Percentiles rank a stretch among this genome's conserved stretches.
Conservation (phyloP, 2,797 vertebrate species). For the Helarctos malayanus region DNA sequence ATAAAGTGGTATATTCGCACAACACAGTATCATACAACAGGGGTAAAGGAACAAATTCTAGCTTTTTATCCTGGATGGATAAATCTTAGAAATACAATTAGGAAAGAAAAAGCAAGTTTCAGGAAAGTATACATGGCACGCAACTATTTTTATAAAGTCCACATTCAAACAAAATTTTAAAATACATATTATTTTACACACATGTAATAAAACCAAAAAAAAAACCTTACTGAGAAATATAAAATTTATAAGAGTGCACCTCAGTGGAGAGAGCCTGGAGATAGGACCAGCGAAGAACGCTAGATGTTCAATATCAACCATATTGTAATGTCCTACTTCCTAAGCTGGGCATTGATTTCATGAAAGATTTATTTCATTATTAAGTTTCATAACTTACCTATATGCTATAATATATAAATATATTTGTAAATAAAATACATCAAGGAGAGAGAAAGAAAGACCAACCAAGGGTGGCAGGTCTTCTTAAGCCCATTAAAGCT, state of each 20-base stretch:
- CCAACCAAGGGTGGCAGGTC: not conserved
- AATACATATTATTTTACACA: not conserved
- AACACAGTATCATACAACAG: not conserved
- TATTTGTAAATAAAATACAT: constrained; percentile 30
- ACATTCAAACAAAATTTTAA: not conserved
- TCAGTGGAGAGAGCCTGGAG: not conserved
- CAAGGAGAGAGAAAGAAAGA: not conserved
- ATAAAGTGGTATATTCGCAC: not conserved
- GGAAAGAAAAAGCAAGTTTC: not conserved
- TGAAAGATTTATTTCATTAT: constrained; percentile 10
- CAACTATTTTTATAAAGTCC: not conserved
- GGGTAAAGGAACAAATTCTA: not conserved
- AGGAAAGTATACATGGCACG: not conserved
- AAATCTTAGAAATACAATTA: constrained; percentile 39
- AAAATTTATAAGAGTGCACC: not conserved
- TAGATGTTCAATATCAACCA: not conserved
- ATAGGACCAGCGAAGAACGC: not conserved
- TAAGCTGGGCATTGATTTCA: not conserved
- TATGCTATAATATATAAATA: not conserved
- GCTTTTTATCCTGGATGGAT: not conserved
- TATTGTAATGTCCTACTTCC: not conserved
- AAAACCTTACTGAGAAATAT: not conserved
- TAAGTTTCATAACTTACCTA: not conserved
- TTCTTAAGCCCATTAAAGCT: not conserved
- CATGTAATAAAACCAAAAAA: not conserved